Evolutionary conservation across 2,888 invertebrate genomes (phyloP).

Genomic region (Tanypteryx hageni): DNA sequence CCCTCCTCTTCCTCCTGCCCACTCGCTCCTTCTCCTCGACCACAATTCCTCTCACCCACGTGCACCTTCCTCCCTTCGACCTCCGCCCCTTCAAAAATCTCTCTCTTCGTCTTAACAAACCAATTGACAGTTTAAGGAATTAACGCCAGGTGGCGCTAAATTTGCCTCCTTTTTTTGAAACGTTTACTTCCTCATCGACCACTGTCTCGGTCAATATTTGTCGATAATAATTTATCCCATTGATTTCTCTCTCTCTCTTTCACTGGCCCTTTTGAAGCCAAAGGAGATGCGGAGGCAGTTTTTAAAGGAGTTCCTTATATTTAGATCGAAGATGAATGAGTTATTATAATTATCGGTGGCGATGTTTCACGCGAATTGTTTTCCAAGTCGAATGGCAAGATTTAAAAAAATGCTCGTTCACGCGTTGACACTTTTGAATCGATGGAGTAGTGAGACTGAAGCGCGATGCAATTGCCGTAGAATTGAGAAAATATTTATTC

Average conservation of each 20-base stretch:
- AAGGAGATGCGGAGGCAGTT: no score
- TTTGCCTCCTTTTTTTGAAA: background rate
- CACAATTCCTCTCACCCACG: background rate
- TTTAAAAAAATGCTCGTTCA: background rate
- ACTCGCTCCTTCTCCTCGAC: background rate
- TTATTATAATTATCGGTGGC: background rate
- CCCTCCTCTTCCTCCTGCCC: background rate
- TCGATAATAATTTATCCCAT: constrained; percentile 12
- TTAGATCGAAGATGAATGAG: background rate
- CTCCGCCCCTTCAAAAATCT: background rate
- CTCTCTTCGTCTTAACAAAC: background rate
- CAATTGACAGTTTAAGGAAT: background rate
- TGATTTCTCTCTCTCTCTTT: background rate
- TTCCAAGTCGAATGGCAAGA: background rate
- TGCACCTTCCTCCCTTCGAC: background rate
- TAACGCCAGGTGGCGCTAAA: background rate
- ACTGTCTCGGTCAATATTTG: constrained; percentile 7
- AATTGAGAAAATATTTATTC: no score
- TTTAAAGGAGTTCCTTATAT: background rate
- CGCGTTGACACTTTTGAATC: no score
- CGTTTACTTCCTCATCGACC: background rate
- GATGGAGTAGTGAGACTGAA: no score
- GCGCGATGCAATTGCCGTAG: no score
- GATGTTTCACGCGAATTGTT: background rate
- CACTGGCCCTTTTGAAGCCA: no score